Evolutionary conservation across 2,113 vertebrate genomes (phyloP).

Genomic region (Loxodonta africana): DNA sequence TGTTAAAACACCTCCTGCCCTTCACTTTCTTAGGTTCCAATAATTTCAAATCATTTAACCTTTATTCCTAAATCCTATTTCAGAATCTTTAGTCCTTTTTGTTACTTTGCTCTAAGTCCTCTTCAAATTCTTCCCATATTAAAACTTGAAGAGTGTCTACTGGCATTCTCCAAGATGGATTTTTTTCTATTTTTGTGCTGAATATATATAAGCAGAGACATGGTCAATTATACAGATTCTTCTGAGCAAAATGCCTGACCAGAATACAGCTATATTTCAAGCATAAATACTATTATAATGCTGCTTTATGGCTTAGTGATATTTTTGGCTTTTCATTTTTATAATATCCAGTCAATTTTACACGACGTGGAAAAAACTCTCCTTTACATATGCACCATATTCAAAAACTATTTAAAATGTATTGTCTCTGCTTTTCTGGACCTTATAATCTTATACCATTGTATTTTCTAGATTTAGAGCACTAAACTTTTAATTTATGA

Average conservation of each 20-base stretch:
- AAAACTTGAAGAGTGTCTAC: slow-evolving; percentile 47
- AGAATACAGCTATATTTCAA: slow-evolving; percentile 53
- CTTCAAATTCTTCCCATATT: slow-evolving; percentile 63
- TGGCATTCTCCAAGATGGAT: neutral
- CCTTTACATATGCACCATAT: neutral
- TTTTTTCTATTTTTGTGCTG: slow-evolving; percentile 37
- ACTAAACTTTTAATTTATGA: slow-evolving; percentile 57
- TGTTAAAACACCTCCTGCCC: slow-evolving; percentile 43
- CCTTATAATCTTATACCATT: slow-evolving; percentile 6
- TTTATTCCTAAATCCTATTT: slow-evolving; percentile 68
- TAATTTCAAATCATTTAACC: slow-evolving; percentile 71
- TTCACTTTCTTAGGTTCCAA: slow-evolving; percentile 59
- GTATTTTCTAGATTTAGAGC: slow-evolving; percentile 40
- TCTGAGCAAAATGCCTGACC: slow-evolving; percentile 54
- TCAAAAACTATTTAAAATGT: slow-evolving; percentile 48
- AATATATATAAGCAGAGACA: slow-evolving; percentile 40
- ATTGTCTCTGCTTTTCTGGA: neutral
- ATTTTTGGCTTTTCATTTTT: slow-evolving; percentile 64
- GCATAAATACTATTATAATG: slow-evolving; percentile 57
- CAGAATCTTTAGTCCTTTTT: slow-evolving; percentile 63
- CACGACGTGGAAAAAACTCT: neutral
- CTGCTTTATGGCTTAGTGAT: slow-evolving; percentile 50
- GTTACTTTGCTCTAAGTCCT: slow-evolving; percentile 68
- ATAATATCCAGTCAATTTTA: slow-evolving; percentile 45
- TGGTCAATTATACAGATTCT: slow-evolving; percentile 57